These are phyloP conservation scores for Butorides virescens DNA, from an alignment of 2,113 vertebrate species.

Conservation along the genomic window DNA sequence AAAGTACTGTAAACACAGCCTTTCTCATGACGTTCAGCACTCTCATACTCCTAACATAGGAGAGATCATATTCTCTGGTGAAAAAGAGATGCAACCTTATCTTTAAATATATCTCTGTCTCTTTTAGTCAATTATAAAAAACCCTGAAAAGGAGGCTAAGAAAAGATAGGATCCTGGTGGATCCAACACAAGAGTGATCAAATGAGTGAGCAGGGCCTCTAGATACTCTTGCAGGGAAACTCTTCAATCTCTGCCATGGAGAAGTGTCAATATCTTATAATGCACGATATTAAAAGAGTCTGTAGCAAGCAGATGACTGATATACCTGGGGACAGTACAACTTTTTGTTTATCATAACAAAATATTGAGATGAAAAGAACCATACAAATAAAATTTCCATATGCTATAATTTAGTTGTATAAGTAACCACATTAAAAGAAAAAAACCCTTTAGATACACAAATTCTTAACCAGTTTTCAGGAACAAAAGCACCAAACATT, in stretches of 20 bases:
- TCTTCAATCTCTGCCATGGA: background rate
- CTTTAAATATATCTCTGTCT: background rate
- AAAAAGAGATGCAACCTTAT: background rate
- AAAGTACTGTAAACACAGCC: background rate
- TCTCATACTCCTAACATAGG: background rate
- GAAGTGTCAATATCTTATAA: background rate
- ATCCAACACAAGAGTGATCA: background rate
- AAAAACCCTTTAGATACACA: background rate
- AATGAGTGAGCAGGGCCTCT: background rate
- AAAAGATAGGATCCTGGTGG: background rate
- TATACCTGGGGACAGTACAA: background rate
- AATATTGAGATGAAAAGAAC: background rate
- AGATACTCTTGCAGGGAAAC: background rate
- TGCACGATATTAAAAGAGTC: background rate
- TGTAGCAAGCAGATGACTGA: background rate
- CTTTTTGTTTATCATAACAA: background rate
- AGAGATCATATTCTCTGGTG: background rate
- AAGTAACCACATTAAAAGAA: background rate
- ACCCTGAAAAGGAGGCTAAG: background rate
- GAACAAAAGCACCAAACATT: background rate
- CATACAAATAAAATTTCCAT: background rate
- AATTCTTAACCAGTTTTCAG: background rate
- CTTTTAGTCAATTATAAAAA: background rate
- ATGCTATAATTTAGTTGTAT: background rate
- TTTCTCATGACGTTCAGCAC: background rate